phyloP scores from a whole-genome alignment of 1,140 invertebrate genomes.

The Dendrolimus kikuchii region DNA sequence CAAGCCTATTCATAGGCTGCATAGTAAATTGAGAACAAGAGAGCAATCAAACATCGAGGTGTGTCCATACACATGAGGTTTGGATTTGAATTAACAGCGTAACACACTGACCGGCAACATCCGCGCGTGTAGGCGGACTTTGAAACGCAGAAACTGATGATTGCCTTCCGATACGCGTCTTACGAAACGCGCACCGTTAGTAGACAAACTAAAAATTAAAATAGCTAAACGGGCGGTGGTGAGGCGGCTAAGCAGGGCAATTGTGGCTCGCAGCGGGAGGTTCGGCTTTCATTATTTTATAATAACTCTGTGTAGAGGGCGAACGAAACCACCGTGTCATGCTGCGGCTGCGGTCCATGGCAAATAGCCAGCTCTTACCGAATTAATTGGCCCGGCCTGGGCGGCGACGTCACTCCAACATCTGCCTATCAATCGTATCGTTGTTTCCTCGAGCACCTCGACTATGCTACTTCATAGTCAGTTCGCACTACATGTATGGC shows the following conservation, averaged over 20 bases:
- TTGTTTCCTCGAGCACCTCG: constrained; percentile 11
- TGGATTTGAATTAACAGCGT: constrained; percentile 30
- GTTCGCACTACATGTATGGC: no score
- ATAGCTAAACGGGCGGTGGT: constrained; percentile 62
- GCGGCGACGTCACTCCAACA: constrained; percentile 51
- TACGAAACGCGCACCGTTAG: constrained; percentile 58
- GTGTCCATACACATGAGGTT: constrained; percentile 9
- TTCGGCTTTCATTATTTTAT: constrained; percentile 67
- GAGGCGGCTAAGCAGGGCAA: constrained; percentile 62
- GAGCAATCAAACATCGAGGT: constrained; percentile 15
- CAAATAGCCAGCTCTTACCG: constrained; percentile 58
- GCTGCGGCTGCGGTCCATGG: constrained; percentile 30
- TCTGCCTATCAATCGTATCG: constrained; percentile 7
- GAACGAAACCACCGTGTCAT: constrained; percentile 53
- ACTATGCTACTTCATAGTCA: no score
- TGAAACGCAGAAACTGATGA: constrained; percentile 28
- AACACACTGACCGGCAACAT: constrained; percentile 18
- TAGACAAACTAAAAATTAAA: constrained; percentile 71
- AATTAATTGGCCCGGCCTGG: constrained; percentile 64
- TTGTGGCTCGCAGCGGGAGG: constrained; percentile 65
- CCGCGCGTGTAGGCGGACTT: constrained; percentile 22
- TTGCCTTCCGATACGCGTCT: constrained; percentile 37
- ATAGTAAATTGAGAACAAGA: constrained; percentile 17
- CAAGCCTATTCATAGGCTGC: background rate
- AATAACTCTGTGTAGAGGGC: constrained; percentile 59